Base-by-base conservation (phyloP, 1,140 invertebrate species). In the Parapsyche elsis region DNA sequence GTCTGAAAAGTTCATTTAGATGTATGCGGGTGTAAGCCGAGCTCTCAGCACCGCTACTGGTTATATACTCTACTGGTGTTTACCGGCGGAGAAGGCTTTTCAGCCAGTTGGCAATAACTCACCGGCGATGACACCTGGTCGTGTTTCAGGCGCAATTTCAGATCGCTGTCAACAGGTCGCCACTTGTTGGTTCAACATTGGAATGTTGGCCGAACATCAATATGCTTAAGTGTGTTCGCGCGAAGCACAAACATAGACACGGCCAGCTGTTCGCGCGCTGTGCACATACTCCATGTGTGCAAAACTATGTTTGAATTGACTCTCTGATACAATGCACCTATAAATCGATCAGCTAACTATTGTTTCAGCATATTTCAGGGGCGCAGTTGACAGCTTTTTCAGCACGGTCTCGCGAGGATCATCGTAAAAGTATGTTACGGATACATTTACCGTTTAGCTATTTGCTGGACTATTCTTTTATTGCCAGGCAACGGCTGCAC, bases 171-270 rank as follows among this genome's bases (percentile, higher is more conserved):
- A 77, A 77, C 75, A 77, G 75, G 74, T 76, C 30, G 24, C 16
- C 30, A 9, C 24, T 4, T 77, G 57, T 77, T 77, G 59, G 75
- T 59, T 77, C 57, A 77, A 77, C 75, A 64, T 49, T 44, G 75
- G 75, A 77, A 77, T 77, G 75, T 77, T 77, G 59, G 53, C 38
- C 75, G 57, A 77, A 30, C 75, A 77, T 64, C 75, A 77, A 77
- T 77, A 77, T 77, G 75, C 75, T 77, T 77, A 77, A 77, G 75
- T 77, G 75, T 77, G 57, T 64, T 64, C 24, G 16, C 46, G n/a
- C 16, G 16, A 7, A 19, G 16, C 10, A 26, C 75, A 77, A 77
- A 77, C 59, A 77, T 77, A 77, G 75, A 77, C 75, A 64, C 30
- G 46, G 23, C 75, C 75, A 77, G 75, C 1, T 77, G 75, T 77